Base-by-base conservation (phyloP, 2,797 vertebrate genomes). In the Columba guinea region DNA sequence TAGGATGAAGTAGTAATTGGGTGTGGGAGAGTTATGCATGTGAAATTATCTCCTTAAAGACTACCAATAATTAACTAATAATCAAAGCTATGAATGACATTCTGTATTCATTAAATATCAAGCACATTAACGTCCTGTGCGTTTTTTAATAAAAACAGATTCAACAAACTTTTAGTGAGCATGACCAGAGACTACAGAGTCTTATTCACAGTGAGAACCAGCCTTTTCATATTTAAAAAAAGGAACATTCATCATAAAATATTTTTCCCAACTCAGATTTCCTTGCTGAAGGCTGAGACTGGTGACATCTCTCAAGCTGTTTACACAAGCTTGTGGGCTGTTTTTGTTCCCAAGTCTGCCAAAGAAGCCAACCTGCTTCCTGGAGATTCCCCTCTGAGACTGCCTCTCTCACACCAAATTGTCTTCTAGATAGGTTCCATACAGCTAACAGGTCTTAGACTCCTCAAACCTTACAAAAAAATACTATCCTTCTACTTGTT, bases 401-500 rank as follows among this genome's bases (percentile, higher is more conserved):
- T 4, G 4, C 37, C 58, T 56, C 28, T 59, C 58, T 39, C 14
- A 11, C n/a, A 84, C 11, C 52, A 82, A 59, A 71, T 34, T 32
- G 55, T 8, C 19, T 74, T 63, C 65, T 34, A 68, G 22, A 23
- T 12, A 81, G 9, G 4, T 71, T 80, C 24, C 21, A 81, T 5
- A 52, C 1, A 67, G n/a, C 11, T 67, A 75, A 67, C 26, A 30
- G 30, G 9, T 28, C 10, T 84, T 21, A 16, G 16, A n/a, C 12
- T 84, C 53, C 51, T 69, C 48, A 80, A 37, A 70, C 22, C 14
- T 81, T 78, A 60, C 13, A 68, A 70, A 92, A 73, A 46, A 1
- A 70, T 15, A 46, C 6, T 26, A 26, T 32, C 27, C 8, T 56
- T 87, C 48, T 18, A 39, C 0, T 0, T 9, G 11, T 58, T 17